Conservation (phyloP, 2,888 invertebrate species). For the Biston betularia region DNA sequence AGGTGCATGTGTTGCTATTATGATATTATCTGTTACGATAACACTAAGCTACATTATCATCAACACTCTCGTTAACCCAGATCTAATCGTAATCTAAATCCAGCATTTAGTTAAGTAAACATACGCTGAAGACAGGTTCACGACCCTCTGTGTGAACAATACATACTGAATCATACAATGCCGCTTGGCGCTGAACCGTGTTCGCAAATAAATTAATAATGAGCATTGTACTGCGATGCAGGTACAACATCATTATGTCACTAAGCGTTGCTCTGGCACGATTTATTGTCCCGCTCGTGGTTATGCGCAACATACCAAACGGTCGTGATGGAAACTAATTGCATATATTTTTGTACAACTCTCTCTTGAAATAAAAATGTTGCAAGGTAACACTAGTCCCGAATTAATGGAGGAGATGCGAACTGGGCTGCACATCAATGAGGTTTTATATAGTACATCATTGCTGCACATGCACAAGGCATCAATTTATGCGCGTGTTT, state of each 20-base stretch:
- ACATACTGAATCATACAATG: not conserved
- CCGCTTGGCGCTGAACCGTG: conserved; percentile 34
- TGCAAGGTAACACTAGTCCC: not conserved
- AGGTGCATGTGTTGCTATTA: not conserved
- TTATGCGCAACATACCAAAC: conserved; percentile 23
- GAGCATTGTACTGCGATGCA: conserved; percentile 38
- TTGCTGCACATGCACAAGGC: too few species aligned
- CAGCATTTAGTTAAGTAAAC: conserved; percentile 30
- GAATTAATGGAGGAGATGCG: too few species aligned
- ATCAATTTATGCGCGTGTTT: too few species aligned
- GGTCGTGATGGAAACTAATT: conserved; percentile 32
- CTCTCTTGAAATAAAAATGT: not conserved
- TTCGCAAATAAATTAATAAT: conserved; percentile 38
- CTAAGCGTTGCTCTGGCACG: conserved; percentile 22
- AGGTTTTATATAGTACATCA: too few species aligned
- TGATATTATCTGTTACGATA: conserved; percentile 18
- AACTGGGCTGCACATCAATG: too few species aligned
- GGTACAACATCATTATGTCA: conserved; percentile 44
- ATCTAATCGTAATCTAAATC: conserved; percentile 34
- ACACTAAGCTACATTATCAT: conserved; percentile 18
- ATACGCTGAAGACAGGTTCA: conserved; percentile 34
- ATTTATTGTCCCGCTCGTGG: conserved; percentile 33
- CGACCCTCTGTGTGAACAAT: conserved; percentile 23
- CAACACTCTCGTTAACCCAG: conserved; percentile 22
- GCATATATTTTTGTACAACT: conserved; percentile 10